phyloP scores from a whole-genome alignment of 1,140 invertebrate species.

The Leptonema lineaticorne region DNA sequence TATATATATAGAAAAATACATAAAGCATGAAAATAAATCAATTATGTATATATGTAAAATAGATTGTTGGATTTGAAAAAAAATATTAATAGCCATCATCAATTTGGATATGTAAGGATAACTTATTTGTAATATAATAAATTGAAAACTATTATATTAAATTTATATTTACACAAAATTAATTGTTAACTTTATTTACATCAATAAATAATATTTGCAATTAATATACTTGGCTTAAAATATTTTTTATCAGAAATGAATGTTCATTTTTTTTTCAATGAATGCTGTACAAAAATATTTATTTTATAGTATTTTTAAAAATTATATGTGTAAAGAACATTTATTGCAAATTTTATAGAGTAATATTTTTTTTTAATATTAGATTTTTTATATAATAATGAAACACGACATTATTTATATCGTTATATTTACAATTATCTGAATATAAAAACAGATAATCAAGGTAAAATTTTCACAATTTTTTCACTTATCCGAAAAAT shows the following conservation, averaged over 20 bases:
- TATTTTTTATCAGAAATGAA: no score
- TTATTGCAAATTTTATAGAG: not conserved
- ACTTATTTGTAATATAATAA: conserved; percentile 2
- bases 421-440: conserved; percentile 38
- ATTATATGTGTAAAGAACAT: not conserved
- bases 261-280: not conserved
- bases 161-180: not conserved
- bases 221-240: not conserved
- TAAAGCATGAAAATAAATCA: not conserved
- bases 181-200: not conserved
- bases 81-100: not conserved
- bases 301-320: not conserved
- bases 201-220: conserved; percentile 2
- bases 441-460: conserved; percentile 34
- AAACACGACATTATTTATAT: conserved; percentile 10
- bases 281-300: not conserved
- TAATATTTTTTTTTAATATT: no score
- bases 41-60: not conserved
- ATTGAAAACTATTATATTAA: not conserved
- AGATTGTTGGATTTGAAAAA: conserved; percentile 2
- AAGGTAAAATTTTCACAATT: conserved; percentile 25
- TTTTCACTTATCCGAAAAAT: not conserved
- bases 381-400: no score
- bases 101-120: not conserved
- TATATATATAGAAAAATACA: no score